A percentile compares a stretch with the other conserved stretches of the same genome.
phyloP scores from a whole-genome alignment of 2,113 vertebrate genomes.

The Pithys albifrons region DNA sequence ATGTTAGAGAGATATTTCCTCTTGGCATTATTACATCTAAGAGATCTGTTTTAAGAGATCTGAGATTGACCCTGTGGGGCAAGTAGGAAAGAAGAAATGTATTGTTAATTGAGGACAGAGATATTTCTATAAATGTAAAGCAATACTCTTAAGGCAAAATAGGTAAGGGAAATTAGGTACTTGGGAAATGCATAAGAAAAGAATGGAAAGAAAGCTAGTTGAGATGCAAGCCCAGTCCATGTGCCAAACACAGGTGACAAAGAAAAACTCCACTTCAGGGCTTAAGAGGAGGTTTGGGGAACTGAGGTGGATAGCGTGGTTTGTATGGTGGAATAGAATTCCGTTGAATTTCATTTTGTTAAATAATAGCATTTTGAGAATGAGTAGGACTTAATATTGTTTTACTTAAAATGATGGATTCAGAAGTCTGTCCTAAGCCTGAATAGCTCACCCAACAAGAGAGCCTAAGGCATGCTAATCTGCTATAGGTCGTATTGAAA shows the following conservation, averaged over 20 bases:
- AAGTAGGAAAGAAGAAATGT: background rate
- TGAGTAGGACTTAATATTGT: background rate
- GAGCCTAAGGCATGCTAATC: background rate
- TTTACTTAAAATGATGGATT: background rate
- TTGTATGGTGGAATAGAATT: background rate
- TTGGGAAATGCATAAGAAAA: background rate
- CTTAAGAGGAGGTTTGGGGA: background rate
- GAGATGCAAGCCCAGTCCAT: accelerated
- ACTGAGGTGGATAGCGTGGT: background rate
- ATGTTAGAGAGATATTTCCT: background rate
- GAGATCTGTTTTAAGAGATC: background rate
- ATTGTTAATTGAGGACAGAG: background rate
- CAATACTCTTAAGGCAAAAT: background rate
- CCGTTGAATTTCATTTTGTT: background rate
- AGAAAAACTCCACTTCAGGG: background rate
- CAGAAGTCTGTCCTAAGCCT: background rate
- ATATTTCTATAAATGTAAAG: background rate
- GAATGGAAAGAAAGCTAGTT: background rate
- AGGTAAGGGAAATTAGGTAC: background rate
- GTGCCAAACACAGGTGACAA: background rate
- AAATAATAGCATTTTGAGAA: background rate
- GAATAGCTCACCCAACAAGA: background rate
- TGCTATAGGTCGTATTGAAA: background rate
- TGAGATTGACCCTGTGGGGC: background rate
- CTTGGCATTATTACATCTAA: background rate